phyloP scores from a whole-genome alignment of 2,113 vertebrate genomes.

The Ivindomyrus marchei region DNA sequence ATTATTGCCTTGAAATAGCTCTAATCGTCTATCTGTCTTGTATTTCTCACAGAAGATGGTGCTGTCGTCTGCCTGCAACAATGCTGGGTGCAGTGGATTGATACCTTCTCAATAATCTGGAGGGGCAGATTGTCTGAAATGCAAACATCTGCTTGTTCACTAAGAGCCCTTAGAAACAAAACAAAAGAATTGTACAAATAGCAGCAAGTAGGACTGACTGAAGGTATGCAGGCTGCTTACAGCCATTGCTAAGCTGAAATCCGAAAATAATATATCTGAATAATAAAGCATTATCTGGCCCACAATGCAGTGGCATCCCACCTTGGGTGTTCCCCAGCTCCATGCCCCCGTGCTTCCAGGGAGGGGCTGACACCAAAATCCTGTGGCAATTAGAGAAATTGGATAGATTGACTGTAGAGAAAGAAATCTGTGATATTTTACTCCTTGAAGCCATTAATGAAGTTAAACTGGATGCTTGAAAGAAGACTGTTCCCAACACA shows the following conservation, averaged over 20 bases:
- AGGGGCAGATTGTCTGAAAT: slow-evolving; percentile 47
- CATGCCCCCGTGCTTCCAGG: background rate
- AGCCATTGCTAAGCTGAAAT: background rate
- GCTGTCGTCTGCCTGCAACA: slow-evolving; percentile 31
- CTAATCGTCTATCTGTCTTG: background rate
- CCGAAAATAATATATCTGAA: background rate
- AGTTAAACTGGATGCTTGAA: background rate
- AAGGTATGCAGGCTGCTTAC: background rate
- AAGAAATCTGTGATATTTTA: background rate
- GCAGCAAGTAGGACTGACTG: background rate
- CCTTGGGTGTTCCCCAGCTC: background rate
- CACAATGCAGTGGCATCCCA: background rate
- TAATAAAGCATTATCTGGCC: background rate
- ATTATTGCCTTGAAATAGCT: background rate
- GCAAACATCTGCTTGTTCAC: slow-evolving; percentile 52
- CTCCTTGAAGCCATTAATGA: background rate
- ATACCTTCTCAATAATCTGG: slow-evolving; percentile 57
- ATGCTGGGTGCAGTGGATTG: slow-evolving; percentile 46
- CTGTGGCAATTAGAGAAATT: background rate
- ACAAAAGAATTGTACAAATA: background rate
- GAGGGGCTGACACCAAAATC: background rate
- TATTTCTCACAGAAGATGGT: background rate
- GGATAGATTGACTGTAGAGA: background rate
- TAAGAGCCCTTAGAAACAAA: slow-evolving; percentile 12
- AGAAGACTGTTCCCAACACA: background rate